A percentile compares a stretch with the other conserved stretches of the same genome.
These are phyloP conservation scores for Adelognathus sp. DNA, from an alignment of 2,888 invertebrate species.

Conservation along the genomic window DNA sequence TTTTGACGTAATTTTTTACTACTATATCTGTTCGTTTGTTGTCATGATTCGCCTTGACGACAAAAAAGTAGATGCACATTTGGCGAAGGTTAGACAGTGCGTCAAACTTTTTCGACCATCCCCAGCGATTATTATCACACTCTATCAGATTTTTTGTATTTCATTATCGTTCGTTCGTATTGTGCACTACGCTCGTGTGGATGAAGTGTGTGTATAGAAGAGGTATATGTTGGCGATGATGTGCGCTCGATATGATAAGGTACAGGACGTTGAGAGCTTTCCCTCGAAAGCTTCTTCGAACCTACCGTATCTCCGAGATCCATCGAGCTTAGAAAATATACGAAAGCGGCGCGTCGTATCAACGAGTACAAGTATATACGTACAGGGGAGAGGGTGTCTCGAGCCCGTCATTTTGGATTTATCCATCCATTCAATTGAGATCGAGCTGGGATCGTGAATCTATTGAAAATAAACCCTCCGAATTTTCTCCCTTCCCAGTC, in stretches of 20 bases:
- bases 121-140: no score
- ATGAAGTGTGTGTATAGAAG: slow-evolving; percentile 20
- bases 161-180: no score
- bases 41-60: no score
- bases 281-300: slow-evolving; percentile 6
- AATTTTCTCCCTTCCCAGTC: background rate
- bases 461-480: slow-evolving; percentile 17
- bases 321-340: background rate
- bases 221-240: slow-evolving; percentile 24
- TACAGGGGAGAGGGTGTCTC: background rate
- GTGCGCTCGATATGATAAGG: slow-evolving; percentile 26
- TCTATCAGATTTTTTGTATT: no score
- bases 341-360: background rate
- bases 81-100: no score
- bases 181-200: no score
- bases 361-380: background rate
- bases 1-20: no score
- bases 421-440: slow-evolving; percentile 36
- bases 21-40: no score
- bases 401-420: slow-evolving; percentile 31
- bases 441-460: slow-evolving; percentile 11
- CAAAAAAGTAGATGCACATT: no score
- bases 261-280: background rate
- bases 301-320: background rate
- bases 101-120: no score